A percentile compares a stretch with the other conserved stretches of the same genome.
These are phyloP conservation scores for Cherax destructor DNA, from an alignment of 1,140 invertebrate genomes.

Conservation along the genomic window DNA sequence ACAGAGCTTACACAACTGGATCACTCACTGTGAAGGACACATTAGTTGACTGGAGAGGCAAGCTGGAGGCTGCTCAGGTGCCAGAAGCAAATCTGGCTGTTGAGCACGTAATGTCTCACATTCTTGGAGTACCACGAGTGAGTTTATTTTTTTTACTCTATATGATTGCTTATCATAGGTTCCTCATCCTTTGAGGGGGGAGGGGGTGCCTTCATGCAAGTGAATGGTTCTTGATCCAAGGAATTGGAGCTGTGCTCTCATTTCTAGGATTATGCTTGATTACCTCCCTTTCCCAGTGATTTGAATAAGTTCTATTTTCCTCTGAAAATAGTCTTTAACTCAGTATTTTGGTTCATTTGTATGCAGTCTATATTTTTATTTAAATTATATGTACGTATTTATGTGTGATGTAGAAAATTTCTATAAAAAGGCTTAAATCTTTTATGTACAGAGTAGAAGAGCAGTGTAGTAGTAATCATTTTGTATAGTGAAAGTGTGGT, in stretches of 20 bases:
- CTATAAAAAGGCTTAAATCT: too few species aligned
- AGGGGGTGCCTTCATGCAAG: too few species aligned
- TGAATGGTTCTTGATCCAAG: too few species aligned
- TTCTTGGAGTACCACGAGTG: slow-evolving; percentile 35
- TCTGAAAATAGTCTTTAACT: too few species aligned
- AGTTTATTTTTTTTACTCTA: not conserved
- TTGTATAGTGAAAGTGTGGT: not conserved
- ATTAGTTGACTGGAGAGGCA: slow-evolving; percentile 5
- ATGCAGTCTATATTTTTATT: too few species aligned
- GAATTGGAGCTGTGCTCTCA: too few species aligned
- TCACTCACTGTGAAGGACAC: slow-evolving; percentile 30
- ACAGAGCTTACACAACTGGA: not conserved
- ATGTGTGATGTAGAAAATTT: too few species aligned
- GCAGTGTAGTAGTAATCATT: not conserved
- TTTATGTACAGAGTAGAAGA: not conserved
- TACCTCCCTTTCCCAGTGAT: not conserved
- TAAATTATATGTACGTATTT: too few species aligned
- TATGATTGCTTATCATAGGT: not conserved
- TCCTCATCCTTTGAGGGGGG: too few species aligned
- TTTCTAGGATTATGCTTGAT: too few species aligned
- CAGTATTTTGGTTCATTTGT: too few species aligned
- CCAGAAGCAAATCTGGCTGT: slow-evolving; percentile 50
- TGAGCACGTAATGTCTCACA: slow-evolving; percentile 53
- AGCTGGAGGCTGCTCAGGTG: slow-evolving; percentile 34
- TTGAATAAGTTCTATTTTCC: too few species aligned